A percentile compares a stretch with the other conserved stretches of the same genome.
phyloP scores from a whole-genome alignment of 1,140 invertebrate species.

The Drosophila miranda region DNA sequence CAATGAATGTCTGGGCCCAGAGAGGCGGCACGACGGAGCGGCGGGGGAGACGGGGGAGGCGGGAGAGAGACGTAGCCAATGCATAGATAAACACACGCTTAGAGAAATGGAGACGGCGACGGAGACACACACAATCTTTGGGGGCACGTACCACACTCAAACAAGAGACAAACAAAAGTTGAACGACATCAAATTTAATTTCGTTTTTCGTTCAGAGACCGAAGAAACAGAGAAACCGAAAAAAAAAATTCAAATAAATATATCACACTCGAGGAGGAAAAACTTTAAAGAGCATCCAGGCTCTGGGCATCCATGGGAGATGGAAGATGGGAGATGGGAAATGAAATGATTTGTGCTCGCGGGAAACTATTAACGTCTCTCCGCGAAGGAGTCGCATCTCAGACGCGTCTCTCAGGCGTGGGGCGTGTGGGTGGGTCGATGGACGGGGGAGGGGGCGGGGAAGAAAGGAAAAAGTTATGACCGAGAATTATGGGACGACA shows the following conservation, averaged over 20 bases:
- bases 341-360: slow-evolving; percentile 54
- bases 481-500: slow-evolving; percentile 69
- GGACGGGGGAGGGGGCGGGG: slow-evolving; percentile 9
- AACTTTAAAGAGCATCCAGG: slow-evolving; percentile 35
- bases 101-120: neutral
- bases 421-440: slow-evolving; percentile 23
- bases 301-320: neutral
- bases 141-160: slow-evolving; percentile 60
- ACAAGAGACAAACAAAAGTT: slow-evolving; percentile 45
- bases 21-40: too few relatives aligned
- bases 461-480: slow-evolving; percentile 44
- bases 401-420: too few relatives aligned
- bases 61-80: slow-evolving; percentile 19
- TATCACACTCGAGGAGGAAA: slow-evolving; percentile 34
- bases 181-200: slow-evolving; percentile 70
- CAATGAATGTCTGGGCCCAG: slow-evolving; percentile 3
- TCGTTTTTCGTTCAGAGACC: slow-evolving; percentile 11
- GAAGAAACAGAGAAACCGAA: neutral
- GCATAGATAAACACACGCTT: slow-evolving; percentile 57
- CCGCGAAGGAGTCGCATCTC: slow-evolving; percentile 50
- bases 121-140: slow-evolving; percentile 25
- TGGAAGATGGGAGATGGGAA: slow-evolving; percentile 8
- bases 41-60: neutral
- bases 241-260: slow-evolving; percentile 69
- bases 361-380: slow-evolving; percentile 61